phyloP scores from a whole-genome alignment of 2,113 vertebrate genomes.

The Pygoscelis adeliae region DNA sequence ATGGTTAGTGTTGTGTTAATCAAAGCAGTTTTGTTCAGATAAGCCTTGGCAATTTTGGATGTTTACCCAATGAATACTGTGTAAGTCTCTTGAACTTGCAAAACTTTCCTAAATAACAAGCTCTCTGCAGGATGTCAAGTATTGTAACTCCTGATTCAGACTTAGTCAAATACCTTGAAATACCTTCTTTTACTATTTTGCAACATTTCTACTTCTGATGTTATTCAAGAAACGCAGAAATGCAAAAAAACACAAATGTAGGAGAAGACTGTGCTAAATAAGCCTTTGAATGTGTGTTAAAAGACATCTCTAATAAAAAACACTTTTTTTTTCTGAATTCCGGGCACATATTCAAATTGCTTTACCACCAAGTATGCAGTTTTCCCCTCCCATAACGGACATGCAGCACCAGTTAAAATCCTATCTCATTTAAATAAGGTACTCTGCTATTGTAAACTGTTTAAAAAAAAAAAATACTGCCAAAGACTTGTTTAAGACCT shows the following conservation, averaged over 20 bases:
- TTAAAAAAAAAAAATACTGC: background rate
- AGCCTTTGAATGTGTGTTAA: background rate
- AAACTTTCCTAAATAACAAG: background rate
- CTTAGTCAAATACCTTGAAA: background rate
- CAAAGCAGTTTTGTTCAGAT: background rate
- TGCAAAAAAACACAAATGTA: background rate
- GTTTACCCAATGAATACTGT: background rate
- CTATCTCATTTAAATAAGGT: background rate
- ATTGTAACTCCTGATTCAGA: background rate
- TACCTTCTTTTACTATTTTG: background rate
- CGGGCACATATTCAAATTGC: background rate
- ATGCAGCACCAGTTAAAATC: background rate
- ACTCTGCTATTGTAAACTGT: background rate
- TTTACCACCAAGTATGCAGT: background rate
- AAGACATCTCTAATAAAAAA: background rate
- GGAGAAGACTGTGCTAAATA: background rate
- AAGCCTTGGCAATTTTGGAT: background rate
- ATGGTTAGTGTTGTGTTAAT: background rate
- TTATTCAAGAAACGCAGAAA: background rate
- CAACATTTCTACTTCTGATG: background rate
- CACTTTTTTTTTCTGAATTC: background rate
- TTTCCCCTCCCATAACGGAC: background rate
- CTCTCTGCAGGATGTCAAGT: background rate
- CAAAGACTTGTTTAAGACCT: background rate
- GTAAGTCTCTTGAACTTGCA: background rate